phyloP scores from a whole-genome alignment of 2,888 invertebrate genomes.

The Hirtodrosophila trivittata region DNA sequence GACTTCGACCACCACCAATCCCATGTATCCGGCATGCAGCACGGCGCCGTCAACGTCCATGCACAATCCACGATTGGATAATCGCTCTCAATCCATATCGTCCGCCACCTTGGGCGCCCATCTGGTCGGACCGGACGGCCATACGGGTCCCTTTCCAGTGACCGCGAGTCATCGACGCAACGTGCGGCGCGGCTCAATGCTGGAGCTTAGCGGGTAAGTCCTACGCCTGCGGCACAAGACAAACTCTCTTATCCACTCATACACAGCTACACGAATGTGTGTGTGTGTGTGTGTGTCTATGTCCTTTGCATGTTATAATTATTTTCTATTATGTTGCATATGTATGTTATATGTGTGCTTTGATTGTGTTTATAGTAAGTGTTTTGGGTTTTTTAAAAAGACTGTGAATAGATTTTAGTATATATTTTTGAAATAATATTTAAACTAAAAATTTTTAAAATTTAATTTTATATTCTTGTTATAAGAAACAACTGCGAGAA shows the following conservation, averaged over 20 bases:
- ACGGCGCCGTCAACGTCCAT: constrained; percentile 67
- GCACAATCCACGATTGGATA: constrained; percentile 78
- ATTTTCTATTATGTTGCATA: not conserved
- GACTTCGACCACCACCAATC: constrained; percentile 83
- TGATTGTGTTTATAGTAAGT: constrained; percentile 16
- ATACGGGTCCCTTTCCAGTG: constrained; percentile 87
- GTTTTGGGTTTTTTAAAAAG: constrained; percentile 4
- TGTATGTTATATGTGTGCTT: constrained; percentile 2
- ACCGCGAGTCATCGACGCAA: constrained; percentile 88
- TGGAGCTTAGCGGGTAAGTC: constrained; percentile 91
- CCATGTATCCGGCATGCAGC: constrained; percentile 76
- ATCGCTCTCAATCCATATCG: constrained; percentile 80
- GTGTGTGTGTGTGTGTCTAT: constrained; percentile 22
- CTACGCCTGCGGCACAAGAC: constrained; percentile 37
- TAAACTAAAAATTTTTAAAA: not conserved
- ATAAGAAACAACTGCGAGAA: no score
- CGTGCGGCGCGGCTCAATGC: constrained; percentile 91
- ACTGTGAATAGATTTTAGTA: not conserved
- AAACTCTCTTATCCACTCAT: constrained; percentile 24
- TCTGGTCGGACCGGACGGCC: constrained; percentile 83
- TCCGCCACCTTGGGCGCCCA: constrained; percentile 72
- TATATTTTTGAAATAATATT: no score
- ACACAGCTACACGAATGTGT: constrained; percentile 29
- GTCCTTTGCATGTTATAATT: constrained; percentile 12
- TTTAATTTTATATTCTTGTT: no score